Base-by-base conservation (phyloP, 2,113 vertebrate genomes). In the Corvus moneduloides region DNA sequence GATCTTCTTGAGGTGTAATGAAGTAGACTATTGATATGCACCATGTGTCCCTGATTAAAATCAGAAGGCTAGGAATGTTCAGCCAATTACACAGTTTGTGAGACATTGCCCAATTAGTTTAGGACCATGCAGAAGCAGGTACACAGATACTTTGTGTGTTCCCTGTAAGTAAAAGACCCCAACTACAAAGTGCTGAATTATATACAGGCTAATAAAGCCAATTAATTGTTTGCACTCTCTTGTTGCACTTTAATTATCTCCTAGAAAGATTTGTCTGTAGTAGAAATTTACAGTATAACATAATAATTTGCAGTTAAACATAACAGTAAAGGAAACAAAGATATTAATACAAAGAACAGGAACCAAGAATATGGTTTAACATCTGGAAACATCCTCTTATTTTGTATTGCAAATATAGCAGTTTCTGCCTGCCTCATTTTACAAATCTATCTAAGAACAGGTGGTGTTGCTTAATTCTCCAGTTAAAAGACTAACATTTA, bases 1-100 rank as follows among this genome's bases (percentile, higher is more conserved):
- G 27, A 91, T 93, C 75, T 87, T 96, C 87, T 94, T 95, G 82
- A 88, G 54, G 43, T 1, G 0, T 96, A 96, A 93, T 94, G 90
- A 96, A 93, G 58, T 43, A 86, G 51, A 51, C 85, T 96, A 85
- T 96, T 97, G 94, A 93, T 93, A 94, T 84, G 87, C 85, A 88
- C 87, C 87, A 84, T 90, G 75, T 86, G 79, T 80, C 66, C 28
- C 85, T 95, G 72, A 93, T 94, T 96, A 96, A 96, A 96, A 80
- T 91, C 84, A 84, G 84, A 87, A 91, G 58, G 56, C 69, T 79
- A 39, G 76, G 94, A 94, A 94, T 94, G 87, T 92, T 91, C 87
- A 95, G 63, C 71, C 93, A 93, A 59, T 95, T 94, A 96, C 63
- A 43, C 82, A 95, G 88, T 95, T 93, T 93, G 90, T 88, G 64